Evolutionary conservation across 2,797 vertebrate species (phyloP).

Genomic region (Poeciliopsis turneri): DNA sequence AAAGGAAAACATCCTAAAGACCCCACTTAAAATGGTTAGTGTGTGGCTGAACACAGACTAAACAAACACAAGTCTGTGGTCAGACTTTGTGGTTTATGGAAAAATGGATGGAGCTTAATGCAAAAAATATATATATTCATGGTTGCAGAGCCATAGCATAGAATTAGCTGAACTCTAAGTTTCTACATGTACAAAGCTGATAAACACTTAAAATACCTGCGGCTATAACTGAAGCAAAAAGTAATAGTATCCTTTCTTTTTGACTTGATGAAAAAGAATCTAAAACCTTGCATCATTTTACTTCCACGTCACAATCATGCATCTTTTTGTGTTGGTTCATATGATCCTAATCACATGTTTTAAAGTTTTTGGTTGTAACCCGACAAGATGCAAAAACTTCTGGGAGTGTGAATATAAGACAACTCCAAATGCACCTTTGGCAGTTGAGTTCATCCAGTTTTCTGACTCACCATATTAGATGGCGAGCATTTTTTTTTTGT

Average conservation of each 20-base stretch:
- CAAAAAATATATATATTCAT: background rate
- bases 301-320: background rate
- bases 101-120: background rate
- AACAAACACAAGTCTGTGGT: background rate
- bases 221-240: background rate
- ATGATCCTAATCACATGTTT: background rate
- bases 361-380: background rate
- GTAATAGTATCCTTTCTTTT: background rate
- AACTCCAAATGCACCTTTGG: background rate
- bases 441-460: slow-evolving; percentile 27
- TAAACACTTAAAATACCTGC: background rate
- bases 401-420: background rate
- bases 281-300: background rate
- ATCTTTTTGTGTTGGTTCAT: background rate
- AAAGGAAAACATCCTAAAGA: background rate
- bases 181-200: background rate
- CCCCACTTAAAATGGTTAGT: background rate
- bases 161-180: background rate
- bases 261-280: background rate
- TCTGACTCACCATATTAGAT: slow-evolving; percentile 1
- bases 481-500: background rate
- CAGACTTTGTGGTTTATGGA: background rate
- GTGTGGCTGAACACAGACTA: background rate
- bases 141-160: background rate
- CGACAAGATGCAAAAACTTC: background rate